Evolutionary conservation across 2,797 vertebrate genomes (phyloP), one percentile per base, ranked within the genome.

Genomic region (Paguma larvata): DNA sequence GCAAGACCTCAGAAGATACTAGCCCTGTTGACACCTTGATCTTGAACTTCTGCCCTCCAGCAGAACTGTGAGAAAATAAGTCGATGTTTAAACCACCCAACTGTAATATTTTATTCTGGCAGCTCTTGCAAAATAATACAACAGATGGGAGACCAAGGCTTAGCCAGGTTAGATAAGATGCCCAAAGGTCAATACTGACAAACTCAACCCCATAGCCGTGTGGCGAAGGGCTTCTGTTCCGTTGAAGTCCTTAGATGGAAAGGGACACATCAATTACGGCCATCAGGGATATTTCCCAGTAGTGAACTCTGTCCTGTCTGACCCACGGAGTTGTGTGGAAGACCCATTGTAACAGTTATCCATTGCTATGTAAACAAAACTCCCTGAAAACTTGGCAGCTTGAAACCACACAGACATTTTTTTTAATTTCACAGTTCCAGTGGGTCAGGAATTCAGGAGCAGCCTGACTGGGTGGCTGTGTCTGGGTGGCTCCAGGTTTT

Each of bases 21-120:
- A 67, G 21, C 46, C 32, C 9, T 41, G 27, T 12, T 0, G 0
- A 78, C 59, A 5, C 3, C 32, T 32, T 59, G 21, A 5, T 41
- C 82, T 72, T 34, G 72, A 38, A 67, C 86, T 89, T 63, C 15
- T 16, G 9, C 48, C 25, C 32, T 92, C 59, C 5, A 21, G 68
- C 7, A 27, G 68, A 34, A 85, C 10, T 34, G 1, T n/a, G 19
- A 41, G 59, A 80, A 86, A 48, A 41, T 15, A 53, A 56, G 59
- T 41, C 38, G 21, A 59, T 46, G 44, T 51, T 38, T 9, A 67
- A 27, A 38, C 34, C 5, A 6, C 41, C 23, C 6, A 1, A 13
- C 32, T 9, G 0, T 30, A 1, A 14, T 41, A 25, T 14, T 85
- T 85, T 41, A 12, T 65, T 63, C 25, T 8, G 53, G 34, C 5